These are phyloP conservation scores for Steatocranus sp. DNA, from an alignment of 2,797 vertebrate genomes.

Conservation along the genomic window DNA sequence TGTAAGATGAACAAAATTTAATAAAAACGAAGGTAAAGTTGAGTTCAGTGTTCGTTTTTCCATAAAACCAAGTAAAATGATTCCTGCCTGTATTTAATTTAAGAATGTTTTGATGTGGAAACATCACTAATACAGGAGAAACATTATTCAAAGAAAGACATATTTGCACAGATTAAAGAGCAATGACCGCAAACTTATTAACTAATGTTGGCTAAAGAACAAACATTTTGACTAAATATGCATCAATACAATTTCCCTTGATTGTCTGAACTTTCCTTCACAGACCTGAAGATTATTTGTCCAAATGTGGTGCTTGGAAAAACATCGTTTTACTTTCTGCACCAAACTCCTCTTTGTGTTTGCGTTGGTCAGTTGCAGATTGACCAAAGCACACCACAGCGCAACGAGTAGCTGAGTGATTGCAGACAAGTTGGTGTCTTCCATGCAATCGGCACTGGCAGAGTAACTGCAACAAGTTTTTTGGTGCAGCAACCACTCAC, in stretches of 20 bases:
- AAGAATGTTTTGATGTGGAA: background rate
- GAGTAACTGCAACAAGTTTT: background rate
- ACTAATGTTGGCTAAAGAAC: background rate
- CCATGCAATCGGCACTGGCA: accelerated
- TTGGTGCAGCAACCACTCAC: background rate
- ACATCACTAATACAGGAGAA: background rate
- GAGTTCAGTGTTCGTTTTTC: background rate
- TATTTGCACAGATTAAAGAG: background rate
- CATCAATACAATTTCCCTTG: background rate
- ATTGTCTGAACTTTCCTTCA: background rate
- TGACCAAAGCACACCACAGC: too few species aligned
- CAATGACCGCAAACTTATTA: background rate
- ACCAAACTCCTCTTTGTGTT: too few species aligned
- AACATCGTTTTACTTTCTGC: background rate
- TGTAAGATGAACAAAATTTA: constrained; percentile 37
- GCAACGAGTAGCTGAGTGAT: too few species aligned
- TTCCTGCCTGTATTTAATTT: background rate
- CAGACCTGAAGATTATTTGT: background rate
- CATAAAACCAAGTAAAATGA: background rate
- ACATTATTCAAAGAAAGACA: background rate
- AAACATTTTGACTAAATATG: background rate
- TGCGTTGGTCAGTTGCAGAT: too few species aligned
- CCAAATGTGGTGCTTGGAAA: background rate
- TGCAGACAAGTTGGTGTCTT: background rate
- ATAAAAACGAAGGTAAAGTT: constrained; percentile 19